Conservation (phyloP, 2,113 vertebrate genomes). For the Petrocephalus zakoni region DNA sequence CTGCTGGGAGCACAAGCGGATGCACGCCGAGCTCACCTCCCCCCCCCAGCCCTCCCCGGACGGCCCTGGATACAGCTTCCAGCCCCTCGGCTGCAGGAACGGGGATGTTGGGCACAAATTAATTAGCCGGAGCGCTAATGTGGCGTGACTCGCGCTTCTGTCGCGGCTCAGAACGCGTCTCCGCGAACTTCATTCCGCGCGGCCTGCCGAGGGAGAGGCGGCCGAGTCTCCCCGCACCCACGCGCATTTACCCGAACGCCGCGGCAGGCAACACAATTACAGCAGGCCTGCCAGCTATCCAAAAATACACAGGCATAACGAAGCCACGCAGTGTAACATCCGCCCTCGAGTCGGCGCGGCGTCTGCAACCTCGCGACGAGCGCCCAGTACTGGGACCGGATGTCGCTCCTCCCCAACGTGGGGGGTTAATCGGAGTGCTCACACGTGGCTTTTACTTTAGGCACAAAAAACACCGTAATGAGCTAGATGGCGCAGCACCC, state of each 20-base stretch:
- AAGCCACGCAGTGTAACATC: neutral
- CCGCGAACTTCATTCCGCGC: conserved; percentile 47
- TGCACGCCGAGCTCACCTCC: neutral
- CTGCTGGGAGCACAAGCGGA: conserved; percentile 27
- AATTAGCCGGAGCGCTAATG: conserved; percentile 64
- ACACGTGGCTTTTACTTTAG: neutral
- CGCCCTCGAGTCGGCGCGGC: neutral
- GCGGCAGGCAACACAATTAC: neutral
- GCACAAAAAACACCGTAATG: neutral
- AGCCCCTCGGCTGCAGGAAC: conserved; percentile 36
- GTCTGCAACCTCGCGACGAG: neutral
- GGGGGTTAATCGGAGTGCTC: neutral
- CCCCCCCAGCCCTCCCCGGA: neutral
- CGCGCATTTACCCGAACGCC: neutral
- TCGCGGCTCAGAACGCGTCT: neutral
- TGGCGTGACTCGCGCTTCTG: conserved; percentile 48
- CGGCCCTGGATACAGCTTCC: neutral
- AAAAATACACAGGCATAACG: neutral
- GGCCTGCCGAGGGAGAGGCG: conserved; percentile 17
- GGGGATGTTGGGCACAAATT: conserved; percentile 43
- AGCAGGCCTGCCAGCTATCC: neutral
- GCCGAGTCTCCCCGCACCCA: too few species aligned
- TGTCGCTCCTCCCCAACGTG: neutral
- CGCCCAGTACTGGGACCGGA: neutral
- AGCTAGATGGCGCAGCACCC: neutral